phyloP scores from a whole-genome alignment of 2,888 invertebrate genomes.

The Drosophila longiperda region DNA sequence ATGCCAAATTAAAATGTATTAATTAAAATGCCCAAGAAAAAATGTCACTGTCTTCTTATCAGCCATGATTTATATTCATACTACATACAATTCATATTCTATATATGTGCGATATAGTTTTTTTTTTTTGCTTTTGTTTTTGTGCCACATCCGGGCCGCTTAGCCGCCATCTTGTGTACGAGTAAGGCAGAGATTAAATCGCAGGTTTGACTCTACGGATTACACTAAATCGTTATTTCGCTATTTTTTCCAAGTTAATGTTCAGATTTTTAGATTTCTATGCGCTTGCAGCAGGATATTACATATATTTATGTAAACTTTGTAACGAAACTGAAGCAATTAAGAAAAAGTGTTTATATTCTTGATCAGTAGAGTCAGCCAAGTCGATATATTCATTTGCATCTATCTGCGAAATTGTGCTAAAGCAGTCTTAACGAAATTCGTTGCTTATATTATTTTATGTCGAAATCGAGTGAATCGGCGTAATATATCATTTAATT shows the following conservation, averaged over 20 bases:
- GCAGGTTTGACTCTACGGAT: conserved; percentile 1
- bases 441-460: not conserved
- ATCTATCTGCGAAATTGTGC: not conserved
- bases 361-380: not conserved
- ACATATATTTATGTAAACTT: not conserved
- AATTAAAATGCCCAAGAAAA: conserved; percentile 63
- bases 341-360: not conserved
- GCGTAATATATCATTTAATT: not conserved
- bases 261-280: conserved; percentile 2
- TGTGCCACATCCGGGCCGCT: conserved; percentile 71
- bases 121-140: conserved; percentile 45
- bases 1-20: conserved; percentile 76
- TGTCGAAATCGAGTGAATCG: not conserved
- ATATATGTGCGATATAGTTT: conserved; percentile 32
- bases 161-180: conserved; percentile 61
- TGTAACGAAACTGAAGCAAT: not conserved
- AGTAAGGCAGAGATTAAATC: conserved; percentile 59
- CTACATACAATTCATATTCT: not conserved
- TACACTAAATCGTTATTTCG: conserved; percentile 18
- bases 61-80: conserved; percentile 63
- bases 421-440: not conserved
- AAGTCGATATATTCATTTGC: not conserved
- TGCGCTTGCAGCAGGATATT: not conserved
- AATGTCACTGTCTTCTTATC: conserved; percentile 61
- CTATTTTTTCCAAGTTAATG: conserved; percentile 8